Evolutionary conservation across 2,113 vertebrate genomes (phyloP).

Genomic region (Notarius lentiginosus): DNA sequence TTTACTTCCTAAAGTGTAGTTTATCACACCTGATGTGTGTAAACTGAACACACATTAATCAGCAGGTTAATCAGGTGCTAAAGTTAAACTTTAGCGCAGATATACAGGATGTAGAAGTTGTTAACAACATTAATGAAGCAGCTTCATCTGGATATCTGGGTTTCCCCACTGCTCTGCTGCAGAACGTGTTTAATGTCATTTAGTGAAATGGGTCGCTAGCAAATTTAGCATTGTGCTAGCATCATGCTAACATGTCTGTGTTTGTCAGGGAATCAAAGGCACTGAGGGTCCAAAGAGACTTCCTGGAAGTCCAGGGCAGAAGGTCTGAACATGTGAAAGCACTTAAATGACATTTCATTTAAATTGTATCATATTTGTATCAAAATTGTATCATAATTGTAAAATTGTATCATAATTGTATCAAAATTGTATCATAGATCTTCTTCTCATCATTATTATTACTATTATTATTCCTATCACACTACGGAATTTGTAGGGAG

Average conservation of each 20-base stretch:
- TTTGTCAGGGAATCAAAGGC: conserved; percentile 68
- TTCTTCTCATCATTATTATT: not conserved
- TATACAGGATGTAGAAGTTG: not conserved
- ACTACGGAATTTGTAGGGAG: conserved; percentile 62
- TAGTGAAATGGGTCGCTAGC: not conserved
- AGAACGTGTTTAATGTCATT: not conserved
- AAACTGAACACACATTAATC: not conserved
- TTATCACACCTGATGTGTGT: not conserved
- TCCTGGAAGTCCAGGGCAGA: conserved; percentile 61
- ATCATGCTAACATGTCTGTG: conserved; percentile 8
- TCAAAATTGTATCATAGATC: not conserved
- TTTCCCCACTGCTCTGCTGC: not conserved
- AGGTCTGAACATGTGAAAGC: conserved; percentile 57
- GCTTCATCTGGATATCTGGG: not conserved
- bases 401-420: not conserved
- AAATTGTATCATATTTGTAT: too few relatives aligned
- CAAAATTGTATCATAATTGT: too few relatives aligned
- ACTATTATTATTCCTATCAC: not conserved
- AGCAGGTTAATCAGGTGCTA: too few relatives aligned
- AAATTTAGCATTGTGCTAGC: not conserved
- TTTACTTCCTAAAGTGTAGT: not conserved
- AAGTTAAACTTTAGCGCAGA: too few relatives aligned
- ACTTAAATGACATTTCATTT: not conserved
- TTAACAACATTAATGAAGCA: not conserved
- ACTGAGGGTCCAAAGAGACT: conserved; percentile 58